phyloP scores from a whole-genome alignment of 2,797 vertebrate species.

The Gobio occitaniae region DNA sequence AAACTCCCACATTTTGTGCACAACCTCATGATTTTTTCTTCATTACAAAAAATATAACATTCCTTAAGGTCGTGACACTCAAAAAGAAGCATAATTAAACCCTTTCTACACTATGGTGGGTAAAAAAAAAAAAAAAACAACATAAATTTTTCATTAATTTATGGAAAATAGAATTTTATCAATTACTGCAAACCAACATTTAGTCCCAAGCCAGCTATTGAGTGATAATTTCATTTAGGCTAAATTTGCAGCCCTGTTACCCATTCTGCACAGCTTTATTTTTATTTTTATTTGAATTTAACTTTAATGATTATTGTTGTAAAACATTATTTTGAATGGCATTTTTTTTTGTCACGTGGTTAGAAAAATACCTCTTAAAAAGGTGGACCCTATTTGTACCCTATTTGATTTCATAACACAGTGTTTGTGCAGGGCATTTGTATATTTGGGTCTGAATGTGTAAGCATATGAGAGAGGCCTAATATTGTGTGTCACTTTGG shows the following conservation, averaged over 20 bases:
- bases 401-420: background rate
- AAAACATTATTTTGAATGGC: background rate
- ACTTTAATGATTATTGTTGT: background rate
- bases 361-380: background rate
- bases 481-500: constrained; percentile 53
- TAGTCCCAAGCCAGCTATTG: background rate
- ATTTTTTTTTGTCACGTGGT: background rate
- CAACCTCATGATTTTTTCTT: background rate
- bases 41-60: background rate
- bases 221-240: background rate
- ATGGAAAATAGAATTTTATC: background rate
- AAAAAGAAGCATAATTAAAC: background rate
- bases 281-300: background rate
- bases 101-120: background rate
- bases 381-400: background rate
- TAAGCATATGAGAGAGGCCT: constrained; percentile 15
- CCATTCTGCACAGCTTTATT: background rate
- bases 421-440: background rate
- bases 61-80: background rate
- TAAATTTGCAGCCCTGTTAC: background rate
- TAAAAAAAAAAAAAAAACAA: too few species aligned
- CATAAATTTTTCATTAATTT: background rate
- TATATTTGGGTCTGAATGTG: background rate
- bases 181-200: background rate
- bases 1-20: background rate